Conservation (phyloP, 2,888 invertebrate species). For the Branchipolynoe longqiensis region DNA sequence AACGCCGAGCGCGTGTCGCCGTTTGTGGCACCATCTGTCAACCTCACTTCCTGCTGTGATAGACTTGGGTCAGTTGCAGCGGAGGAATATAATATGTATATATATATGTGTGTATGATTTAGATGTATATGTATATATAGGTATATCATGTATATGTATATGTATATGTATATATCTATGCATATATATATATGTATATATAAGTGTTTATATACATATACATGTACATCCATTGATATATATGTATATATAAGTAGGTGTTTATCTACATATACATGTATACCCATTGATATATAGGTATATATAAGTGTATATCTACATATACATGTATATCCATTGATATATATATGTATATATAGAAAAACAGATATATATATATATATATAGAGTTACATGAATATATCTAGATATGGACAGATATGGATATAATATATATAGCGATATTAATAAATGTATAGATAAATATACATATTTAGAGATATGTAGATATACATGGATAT, state of each 20-base stretch:
- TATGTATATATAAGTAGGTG: not conserved
- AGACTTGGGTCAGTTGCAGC: too few relatives aligned
- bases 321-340: not conserved
- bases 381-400: not conserved
- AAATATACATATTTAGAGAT: not conserved
- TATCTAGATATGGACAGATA: not conserved
- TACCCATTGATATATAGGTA: not conserved
- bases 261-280: not conserved
- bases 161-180: not conserved
- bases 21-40: too few relatives aligned
- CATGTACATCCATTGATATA: slow-evolving; percentile 18
- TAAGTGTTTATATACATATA: slow-evolving; percentile 31
- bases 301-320: not conserved
- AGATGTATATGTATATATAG: not conserved
- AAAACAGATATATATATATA: not conserved
- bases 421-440: not conserved
- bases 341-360: not conserved
- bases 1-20: too few relatives aligned
- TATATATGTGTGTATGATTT: too few relatives aligned
- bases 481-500: too few relatives aligned
- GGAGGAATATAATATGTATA: too few relatives aligned
- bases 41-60: too few relatives aligned
- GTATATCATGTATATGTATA: not conserved
- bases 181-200: slow-evolving; percentile 30
- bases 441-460: not conserved